Evolutionary conservation across 2,113 vertebrate genomes (phyloP).

Genomic region (Hepsetus odoe): DNA sequence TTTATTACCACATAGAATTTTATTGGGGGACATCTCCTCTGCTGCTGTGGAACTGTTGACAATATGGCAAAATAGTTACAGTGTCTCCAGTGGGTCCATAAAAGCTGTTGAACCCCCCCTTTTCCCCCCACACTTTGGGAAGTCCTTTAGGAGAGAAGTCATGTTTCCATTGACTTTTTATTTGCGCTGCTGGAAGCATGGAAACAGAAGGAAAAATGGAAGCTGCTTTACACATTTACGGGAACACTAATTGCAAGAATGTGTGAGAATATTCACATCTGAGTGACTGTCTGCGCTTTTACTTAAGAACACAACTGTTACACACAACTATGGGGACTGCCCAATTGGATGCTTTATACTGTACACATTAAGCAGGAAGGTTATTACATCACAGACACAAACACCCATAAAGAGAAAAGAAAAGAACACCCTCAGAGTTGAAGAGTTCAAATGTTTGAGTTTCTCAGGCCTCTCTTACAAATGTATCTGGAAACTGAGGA

Average conservation of each 20-base stretch:
- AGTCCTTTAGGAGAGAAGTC: neutral
- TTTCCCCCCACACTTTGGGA: neutral
- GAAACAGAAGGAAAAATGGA: constrained; percentile 1
- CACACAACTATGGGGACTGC: neutral
- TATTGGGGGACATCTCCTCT: neutral
- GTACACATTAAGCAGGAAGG: too few species aligned
- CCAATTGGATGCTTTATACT: neutral
- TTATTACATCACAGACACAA: constrained; percentile 16
- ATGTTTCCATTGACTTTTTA: constrained; percentile 8
- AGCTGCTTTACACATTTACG: constrained; percentile 59
- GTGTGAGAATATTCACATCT: constrained; percentile 55
- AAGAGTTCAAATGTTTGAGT: neutral
- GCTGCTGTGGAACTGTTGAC: neutral
- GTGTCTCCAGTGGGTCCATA: neutral
- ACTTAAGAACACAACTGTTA: neutral
- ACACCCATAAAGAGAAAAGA: neutral
- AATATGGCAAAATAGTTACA: neutral
- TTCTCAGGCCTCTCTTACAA: constrained; percentile 11
- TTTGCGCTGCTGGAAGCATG: constrained; percentile 32
- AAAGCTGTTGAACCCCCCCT: neutral
- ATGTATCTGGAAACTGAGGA: neutral
- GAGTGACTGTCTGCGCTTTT: constrained; percentile 13
- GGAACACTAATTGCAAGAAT: constrained; percentile 63
- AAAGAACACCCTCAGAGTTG: neutral
- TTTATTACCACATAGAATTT: neutral